These are phyloP conservation scores for Thereva unica DNA, from an alignment of 2,888 invertebrate species.

Conservation along the genomic window DNA sequence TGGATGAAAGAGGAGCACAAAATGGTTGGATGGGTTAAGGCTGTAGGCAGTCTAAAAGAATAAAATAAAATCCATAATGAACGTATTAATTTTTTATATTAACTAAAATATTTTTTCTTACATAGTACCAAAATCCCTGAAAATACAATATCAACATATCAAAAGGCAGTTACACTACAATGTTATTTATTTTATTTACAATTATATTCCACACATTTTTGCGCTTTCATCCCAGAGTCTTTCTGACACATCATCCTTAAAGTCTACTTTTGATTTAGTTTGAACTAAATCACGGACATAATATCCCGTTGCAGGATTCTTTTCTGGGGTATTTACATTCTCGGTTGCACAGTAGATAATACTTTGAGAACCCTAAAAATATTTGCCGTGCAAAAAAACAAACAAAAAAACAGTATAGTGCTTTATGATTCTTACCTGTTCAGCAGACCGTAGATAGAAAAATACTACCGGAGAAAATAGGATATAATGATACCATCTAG, in stretches of 20 bases:
- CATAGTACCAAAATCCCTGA: no score
- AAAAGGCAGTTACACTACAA: background rate
- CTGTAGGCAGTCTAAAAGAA: no score
- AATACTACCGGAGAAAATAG: slow-evolving; percentile 71
- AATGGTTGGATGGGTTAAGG: no score
- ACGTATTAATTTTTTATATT: no score
- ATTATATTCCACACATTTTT: slow-evolving; percentile 55
- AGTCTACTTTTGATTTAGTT: slow-evolving; percentile 65
- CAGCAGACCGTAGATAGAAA: slow-evolving; percentile 71
- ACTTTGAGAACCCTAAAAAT: slow-evolving; percentile 76
- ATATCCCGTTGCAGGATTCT: slow-evolving; percentile 66
- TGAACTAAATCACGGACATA: slow-evolving; percentile 76
- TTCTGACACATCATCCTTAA: slow-evolving; percentile 66
- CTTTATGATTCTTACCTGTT: slow-evolving; percentile 62
- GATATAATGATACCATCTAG: slow-evolving; percentile 74
- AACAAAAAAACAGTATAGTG: slow-evolving; percentile 25
- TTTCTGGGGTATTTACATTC: slow-evolving; percentile 46
- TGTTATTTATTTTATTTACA: slow-evolving; percentile 10
- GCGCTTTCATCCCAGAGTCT: slow-evolving; percentile 74
- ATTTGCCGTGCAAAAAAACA: slow-evolving; percentile 31
- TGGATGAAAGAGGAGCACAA: no score
- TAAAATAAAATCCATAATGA: no score
- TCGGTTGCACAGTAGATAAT: slow-evolving; percentile 77
- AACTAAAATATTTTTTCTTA: no score
- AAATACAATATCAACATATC: no score